A percentile compares a stretch with the other conserved stretches of the same genome.
Evolutionary conservation across 2,888 invertebrate genomes (phyloP).

Genomic region (Ctena decussata): DNA sequence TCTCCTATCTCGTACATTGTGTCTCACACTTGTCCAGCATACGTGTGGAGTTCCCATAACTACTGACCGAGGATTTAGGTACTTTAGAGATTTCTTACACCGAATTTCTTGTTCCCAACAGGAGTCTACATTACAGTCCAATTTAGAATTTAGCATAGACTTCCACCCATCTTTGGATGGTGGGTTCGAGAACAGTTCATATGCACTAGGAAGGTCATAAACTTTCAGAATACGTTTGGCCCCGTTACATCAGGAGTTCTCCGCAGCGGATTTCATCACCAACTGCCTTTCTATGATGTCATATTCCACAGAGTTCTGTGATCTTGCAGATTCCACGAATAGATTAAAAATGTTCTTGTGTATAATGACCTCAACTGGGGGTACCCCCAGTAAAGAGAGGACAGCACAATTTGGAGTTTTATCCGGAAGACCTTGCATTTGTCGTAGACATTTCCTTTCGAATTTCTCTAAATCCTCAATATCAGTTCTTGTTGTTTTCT

Average conservation of each 20-base stretch:
- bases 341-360: slow-evolving; percentile 12
- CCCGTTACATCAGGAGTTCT: not conserved
- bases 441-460: slow-evolving; percentile 1
- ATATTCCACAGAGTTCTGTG: not conserved
- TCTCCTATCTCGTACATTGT: too few relatives aligned
- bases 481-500: too few relatives aligned
- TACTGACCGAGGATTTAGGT: too few relatives aligned
- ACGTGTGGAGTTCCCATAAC: too few relatives aligned
- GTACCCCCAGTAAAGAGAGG: too few relatives aligned
- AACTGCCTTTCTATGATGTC: not conserved
- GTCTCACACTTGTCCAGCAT: too few relatives aligned
- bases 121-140: too few relatives aligned
- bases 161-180: not conserved
- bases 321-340: not conserved
- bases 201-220: not conserved
- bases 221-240: too few relatives aligned
- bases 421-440: slow-evolving; percentile 12
- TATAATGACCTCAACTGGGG: not conserved
- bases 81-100: not conserved
- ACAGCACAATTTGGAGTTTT: not conserved
- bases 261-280: not conserved
- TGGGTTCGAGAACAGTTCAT: not conserved
- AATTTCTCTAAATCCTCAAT: not conserved
- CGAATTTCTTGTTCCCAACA: not conserved
- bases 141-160: not conserved